Percentiles rank a stretch among this genome's conserved stretches.
Evolutionary conservation across 2,797 vertebrate genomes (phyloP).

Genomic region (Arnoldichthys spilopterus): DNA sequence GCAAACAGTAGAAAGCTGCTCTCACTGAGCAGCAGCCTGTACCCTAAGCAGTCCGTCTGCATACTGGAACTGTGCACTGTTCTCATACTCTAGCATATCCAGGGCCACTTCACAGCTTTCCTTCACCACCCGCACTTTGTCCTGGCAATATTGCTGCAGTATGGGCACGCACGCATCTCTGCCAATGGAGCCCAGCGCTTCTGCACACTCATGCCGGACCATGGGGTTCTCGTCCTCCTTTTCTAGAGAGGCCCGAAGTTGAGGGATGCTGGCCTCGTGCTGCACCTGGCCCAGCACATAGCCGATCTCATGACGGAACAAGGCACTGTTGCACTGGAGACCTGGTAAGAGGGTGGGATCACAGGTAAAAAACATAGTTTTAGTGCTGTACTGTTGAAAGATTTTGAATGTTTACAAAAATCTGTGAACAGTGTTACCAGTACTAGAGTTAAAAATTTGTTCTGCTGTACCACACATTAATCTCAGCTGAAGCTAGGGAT

Average conservation of each 20-base stretch:
- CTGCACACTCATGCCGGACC: constrained; percentile 95
- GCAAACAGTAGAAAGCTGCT: too few species aligned
- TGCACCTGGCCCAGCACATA: constrained; percentile 95
- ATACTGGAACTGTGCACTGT: constrained; percentile 87
- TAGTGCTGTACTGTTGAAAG: too few species aligned
- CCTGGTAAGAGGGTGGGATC: constrained; percentile 70
- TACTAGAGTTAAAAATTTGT: too few species aligned
- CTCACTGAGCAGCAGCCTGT: constrained; percentile 59
- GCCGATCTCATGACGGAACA: constrained; percentile 94
- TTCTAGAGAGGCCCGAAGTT: constrained; percentile 76
- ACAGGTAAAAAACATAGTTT: not conserved
- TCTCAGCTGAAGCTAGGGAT: too few species aligned
- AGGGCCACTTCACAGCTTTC: constrained; percentile 95
- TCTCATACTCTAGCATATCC: constrained; percentile 90
- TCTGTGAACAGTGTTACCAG: too few species aligned
- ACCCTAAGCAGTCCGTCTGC: constrained; percentile 83
- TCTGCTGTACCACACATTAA: too few species aligned
- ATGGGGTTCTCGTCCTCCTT: constrained; percentile 82
- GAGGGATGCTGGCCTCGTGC: constrained; percentile 84
- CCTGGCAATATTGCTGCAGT: constrained; percentile 76
- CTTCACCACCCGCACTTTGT: constrained; percentile 88
- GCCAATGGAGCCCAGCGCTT: constrained; percentile 93
- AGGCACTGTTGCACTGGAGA: constrained; percentile 82
- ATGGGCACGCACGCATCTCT: constrained; percentile 81
- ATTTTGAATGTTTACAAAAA: too few species aligned